Conservation (phyloP, 2,888 invertebrate genomes). For the Hypomecis atomaria region DNA sequence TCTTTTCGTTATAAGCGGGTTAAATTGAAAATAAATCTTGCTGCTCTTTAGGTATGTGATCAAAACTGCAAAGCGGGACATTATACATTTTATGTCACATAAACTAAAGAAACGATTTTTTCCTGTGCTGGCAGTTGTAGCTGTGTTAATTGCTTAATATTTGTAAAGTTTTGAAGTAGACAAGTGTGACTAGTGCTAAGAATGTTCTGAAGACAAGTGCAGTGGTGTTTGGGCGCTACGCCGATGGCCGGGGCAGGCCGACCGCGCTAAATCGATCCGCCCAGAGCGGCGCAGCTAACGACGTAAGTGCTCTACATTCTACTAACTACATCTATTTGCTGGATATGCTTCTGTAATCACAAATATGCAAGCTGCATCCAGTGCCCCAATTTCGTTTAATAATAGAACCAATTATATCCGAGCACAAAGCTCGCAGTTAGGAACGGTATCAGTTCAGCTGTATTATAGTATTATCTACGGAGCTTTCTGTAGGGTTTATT, state of each 20-base stretch:
- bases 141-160: neutral
- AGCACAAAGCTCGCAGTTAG: too few relatives aligned
- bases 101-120: neutral
- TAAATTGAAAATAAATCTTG: too few relatives aligned
- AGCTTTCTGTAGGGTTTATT: too few relatives aligned
- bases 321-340: neutral
- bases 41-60: too few relatives aligned
- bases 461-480: too few relatives aligned
- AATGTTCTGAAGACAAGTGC: constrained; percentile 49
- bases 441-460: too few relatives aligned
- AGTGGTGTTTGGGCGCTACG: constrained; percentile 52
- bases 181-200: constrained; percentile 29
- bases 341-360: neutral
- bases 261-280: constrained; percentile 76
- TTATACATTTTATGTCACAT: too few relatives aligned
- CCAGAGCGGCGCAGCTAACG: constrained; percentile 60
- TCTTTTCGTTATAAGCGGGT: too few relatives aligned
- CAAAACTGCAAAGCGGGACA: too few relatives aligned
- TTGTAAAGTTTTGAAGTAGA: constrained; percentile 8
- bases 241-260: constrained; percentile 64
- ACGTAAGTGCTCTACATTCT: constrained; percentile 60
- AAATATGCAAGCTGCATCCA: constrained; percentile 1
- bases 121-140: neutral
- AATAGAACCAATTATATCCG: constrained; percentile 6
- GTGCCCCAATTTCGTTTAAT: constrained; percentile 3